Base-by-base conservation (phyloP, 2,113 vertebrate genomes). In the Collichthys lucidus region DNA sequence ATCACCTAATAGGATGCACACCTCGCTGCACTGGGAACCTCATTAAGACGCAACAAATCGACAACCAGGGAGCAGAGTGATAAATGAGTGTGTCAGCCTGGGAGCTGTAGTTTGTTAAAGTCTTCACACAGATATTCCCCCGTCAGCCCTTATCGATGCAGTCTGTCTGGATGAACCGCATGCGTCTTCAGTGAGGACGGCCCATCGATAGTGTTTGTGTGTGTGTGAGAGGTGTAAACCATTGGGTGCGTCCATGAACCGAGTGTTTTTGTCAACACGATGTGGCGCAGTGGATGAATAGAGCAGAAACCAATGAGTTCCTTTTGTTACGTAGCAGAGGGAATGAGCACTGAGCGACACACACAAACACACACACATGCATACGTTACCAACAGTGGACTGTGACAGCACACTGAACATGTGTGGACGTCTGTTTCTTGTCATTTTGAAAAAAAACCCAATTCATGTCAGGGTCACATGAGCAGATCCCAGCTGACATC, bases 91-190 rank as follows among this genome's bases (percentile, higher is more conserved):
- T 31, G 31, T 76, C 57, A 57, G 20, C 66, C 7, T 0, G 46
- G 53, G 42, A 63, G 16, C 19, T 81, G 65, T 26, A 75, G 67
- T 80, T 57, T 62, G 79, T 60, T 74, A 16, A 81, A 76, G 40
- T 76, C 71, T 55, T 35, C 22, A 42, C 49, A 69, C 47, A 35
- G 12, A 44, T 49, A 64, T 77, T 77, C 55, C 44, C 59, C 19
- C 56, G 42, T 56, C 42, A 44, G 47, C 31, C 22, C 15, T 0
- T 8, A 75, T 86, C 86, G 26, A 88, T 83, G 77, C 42, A 6
- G 60, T 77, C 79, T 79, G 85, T 83, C 80, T 81, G 69, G 53
- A 53, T 53, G 53, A 72, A 66, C 14, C 22, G 19, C 22, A 35
- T 35, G 59, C 22, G 1, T 35, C 42, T 26, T 26, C 14, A 35